A percentile compares a stretch with the other conserved stretches of the same genome.
phyloP scores from a whole-genome alignment of 2,113 vertebrate species.

The Syngnathoides biaculeatus region DNA sequence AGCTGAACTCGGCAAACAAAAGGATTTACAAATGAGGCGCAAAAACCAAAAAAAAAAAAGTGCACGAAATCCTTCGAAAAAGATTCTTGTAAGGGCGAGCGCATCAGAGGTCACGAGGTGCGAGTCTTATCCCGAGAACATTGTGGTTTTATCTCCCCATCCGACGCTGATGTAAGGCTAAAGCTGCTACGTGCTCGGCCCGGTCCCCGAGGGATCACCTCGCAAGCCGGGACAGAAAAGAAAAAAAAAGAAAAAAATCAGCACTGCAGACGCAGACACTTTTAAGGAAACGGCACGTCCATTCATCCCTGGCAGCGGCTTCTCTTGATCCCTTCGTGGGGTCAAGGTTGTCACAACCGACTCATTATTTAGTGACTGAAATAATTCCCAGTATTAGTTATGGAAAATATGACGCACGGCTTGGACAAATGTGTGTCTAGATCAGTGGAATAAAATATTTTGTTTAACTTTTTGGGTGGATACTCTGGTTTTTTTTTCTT shows the following conservation, averaged over 20 bases:
- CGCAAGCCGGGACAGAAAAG: conserved; percentile 10
- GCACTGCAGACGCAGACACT: background rate
- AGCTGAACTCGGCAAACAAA: background rate
- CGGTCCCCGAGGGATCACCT: conserved; percentile 5
- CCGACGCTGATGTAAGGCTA: conserved; percentile 27
- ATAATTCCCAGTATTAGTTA: background rate
- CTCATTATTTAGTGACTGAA: background rate
- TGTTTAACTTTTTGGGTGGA: background rate
- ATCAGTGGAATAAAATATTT: background rate
- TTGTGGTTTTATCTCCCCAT: conserved; percentile 33
- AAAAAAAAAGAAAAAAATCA: conserved; percentile 17
- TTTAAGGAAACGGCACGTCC: background rate
- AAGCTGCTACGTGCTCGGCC: conserved; percentile 18
- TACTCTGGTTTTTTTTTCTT: too few species aligned
- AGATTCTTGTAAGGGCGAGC: conserved; percentile 2
- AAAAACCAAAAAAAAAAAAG: background rate
- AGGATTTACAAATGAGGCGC: background rate
- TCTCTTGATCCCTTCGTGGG: background rate
- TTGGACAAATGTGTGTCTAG: background rate
- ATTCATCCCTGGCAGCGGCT: background rate
- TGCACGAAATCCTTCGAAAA: conserved; percentile 8
- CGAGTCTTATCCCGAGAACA: conserved; percentile 6
- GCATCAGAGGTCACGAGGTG: conserved; percentile 31
- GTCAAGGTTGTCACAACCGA: background rate
- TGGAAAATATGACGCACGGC: background rate